Base-by-base conservation (phyloP, 2,888 invertebrate species). In the Oegoconia quadripuncta region DNA sequence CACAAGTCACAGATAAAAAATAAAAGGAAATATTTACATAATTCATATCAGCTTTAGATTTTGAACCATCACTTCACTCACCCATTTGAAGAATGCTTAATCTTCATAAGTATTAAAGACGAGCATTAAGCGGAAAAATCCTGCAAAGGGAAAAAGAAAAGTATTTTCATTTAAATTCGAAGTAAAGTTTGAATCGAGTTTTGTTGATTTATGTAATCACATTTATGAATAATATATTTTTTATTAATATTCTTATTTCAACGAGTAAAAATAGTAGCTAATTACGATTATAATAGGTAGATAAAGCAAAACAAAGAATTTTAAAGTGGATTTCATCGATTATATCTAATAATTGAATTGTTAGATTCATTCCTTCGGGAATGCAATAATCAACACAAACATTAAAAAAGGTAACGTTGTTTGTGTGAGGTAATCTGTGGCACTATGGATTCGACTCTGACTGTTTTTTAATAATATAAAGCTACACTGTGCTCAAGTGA, bases 141-240 rank as follows among this genome's bases (percentile, higher is more conserved):
- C 51, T 42, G 46, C 43, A 53, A 51, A 56, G 53, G 57, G 49
- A 50, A 62, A 60, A 62, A 59, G 60, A 59, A 62, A 64, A 65
- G 61, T 60, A 66, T 66, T 76, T 76, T 75, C 69, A 77, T 78
- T 72, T 71, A 71, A 68, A 73, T 69, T 64, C 63, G 50, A 64
- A 63, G 59, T 59, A 64, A 72, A 74, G 64, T 74, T 74, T 59
- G 66, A 66, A 70, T 73, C 64, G 73, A 74, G 64, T 74, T 71
- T 67, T 61, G 64, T 65, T 67, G 62, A 68, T 70, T 63, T 66
- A 54, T 62, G 65, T 64, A 65, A 72, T 72, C 64, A 59, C 60
- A 64, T 67, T 69, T 57, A 46, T 70, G 65, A 63, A 65, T 64
- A 17, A 40, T 38, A 36, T 38, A 42, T 37, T 37, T 35, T 7